Base-by-base conservation (phyloP, 2,797 vertebrate genomes). In the Luscinia luscinia region DNA sequence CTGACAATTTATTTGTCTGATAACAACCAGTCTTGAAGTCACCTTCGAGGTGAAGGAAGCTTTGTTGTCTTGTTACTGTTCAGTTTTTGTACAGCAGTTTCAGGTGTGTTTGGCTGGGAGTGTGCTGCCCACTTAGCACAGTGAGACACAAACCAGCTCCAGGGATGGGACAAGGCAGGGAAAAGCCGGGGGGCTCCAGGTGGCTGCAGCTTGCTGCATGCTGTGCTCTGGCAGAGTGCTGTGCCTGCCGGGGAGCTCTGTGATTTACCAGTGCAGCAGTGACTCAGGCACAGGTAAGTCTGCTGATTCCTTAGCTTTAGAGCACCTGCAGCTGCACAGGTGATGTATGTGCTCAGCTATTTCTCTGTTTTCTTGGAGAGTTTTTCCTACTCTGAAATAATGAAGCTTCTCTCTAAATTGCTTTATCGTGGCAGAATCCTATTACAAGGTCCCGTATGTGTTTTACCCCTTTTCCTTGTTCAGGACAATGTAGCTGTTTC, bases 161-260 rank as follows among this genome's bases (percentile, higher is more conserved):
- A 17, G 3, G 75, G 36, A 5, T 48, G 59, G 59, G 81, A n/a
- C 66, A 52, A 69, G 24, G 52, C 61, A 61, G 73, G 73, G 28
- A 38, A 15, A 38, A 59, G 45, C 79, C 24, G 2, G 67, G 43
- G 89, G 89, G 81, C 43, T 72, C 54, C 26, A n/a, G 32, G 52
- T 90, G 77, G 40, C 73, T 88, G 52, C 83, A 74, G 68, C 28
- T 63, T 46, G 17, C 40, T 14, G 0, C 55, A 1, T 84, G 24
- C 54, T 12, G 3, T 1, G 30, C 45, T 72, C 43, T 27, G 23
- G n/a, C 68, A 41, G 14, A 17, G 43, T 77, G 48, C 79, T 43
- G 38, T 22, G 8, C 32, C 81, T 89, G 0, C 0, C 3, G 5
- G 67, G 74, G 59, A 66, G 48, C 4, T 48, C 26, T 61, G 51